Evolutionary conservation across 2,888 invertebrate species (phyloP).

Genomic region (Rhodophaea formosa): DNA sequence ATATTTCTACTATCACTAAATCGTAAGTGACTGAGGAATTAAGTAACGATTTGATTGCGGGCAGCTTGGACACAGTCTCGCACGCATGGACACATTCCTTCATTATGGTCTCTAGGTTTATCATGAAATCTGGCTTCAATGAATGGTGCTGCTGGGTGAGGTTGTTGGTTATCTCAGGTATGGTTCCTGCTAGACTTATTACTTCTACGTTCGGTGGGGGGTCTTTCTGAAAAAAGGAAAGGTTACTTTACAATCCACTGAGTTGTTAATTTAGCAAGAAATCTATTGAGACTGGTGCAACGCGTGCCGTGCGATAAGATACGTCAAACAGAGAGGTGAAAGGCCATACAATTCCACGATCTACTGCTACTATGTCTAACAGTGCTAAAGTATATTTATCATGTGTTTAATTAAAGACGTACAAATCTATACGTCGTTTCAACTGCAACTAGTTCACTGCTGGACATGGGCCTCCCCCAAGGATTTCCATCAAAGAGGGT

Average conservation of each 20-base stretch:
- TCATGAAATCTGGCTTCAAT: slow-evolving; percentile 61
- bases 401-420: neutral
- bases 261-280: neutral
- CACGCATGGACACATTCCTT: slow-evolving; percentile 72
- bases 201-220: slow-evolving; percentile 64
- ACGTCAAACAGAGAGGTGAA: slow-evolving; percentile 35
- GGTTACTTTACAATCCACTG: neutral
- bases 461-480: no score
- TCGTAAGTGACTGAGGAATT: slow-evolving; percentile 63
- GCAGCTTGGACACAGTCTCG: slow-evolving; percentile 62
- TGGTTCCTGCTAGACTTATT: slow-evolving; percentile 73
- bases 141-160: slow-evolving; percentile 57
- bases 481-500: no score
- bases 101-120: slow-evolving; percentile 70
- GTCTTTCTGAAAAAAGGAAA: slow-evolving; percentile 60
- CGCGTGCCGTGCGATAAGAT: slow-evolving; percentile 38
- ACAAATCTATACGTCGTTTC: no score
- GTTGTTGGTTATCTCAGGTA: slow-evolving; percentile 70
- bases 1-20: slow-evolving; percentile 73
- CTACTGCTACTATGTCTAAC: neutral
- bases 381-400: neutral
- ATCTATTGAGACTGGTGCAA: slow-evolving; percentile 6
- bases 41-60: slow-evolving; percentile 58
- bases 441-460: no score
- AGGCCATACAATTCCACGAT: slow-evolving; percentile 31